Conservation (phyloP, 1,140 invertebrate genomes). For the Macrocentrus cingulum region DNA sequence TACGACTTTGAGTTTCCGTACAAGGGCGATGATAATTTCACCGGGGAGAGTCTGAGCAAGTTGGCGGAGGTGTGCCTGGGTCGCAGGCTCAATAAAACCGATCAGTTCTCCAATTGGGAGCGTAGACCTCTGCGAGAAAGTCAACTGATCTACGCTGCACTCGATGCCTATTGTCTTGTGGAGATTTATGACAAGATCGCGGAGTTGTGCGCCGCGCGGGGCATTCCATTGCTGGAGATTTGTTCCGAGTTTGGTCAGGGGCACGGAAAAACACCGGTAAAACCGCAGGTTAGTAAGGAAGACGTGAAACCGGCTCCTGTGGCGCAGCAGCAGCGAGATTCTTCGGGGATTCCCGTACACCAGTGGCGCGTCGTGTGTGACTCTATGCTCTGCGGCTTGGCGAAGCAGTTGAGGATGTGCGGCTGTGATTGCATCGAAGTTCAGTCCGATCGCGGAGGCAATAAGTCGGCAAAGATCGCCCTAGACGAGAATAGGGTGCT, state of each 20-base stretch:
- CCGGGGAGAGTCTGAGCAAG: constrained; percentile 65
- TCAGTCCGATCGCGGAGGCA: constrained; percentile 56
- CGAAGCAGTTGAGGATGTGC: constrained; percentile 64
- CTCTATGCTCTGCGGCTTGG: constrained; percentile 61
- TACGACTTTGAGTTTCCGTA: constrained; percentile 59
- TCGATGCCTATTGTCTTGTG: constrained; percentile 79
- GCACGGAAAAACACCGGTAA: too few species aligned
- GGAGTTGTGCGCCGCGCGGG: constrained; percentile 53
- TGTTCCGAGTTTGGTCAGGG: constrained; percentile 62
- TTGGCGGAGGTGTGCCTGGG: constrained; percentile 75
- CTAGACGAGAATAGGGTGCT: constrained; percentile 61
- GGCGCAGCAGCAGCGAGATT: too few species aligned
- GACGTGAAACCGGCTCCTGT: too few species aligned
- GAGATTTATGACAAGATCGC: constrained; percentile 69
- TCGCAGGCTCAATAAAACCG: constrained; percentile 72
- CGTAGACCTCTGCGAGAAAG: constrained; percentile 71
- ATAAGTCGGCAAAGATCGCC: constrained; percentile 58
- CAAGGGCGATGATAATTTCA: constrained; percentile 47
- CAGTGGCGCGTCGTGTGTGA: constrained; percentile 60
- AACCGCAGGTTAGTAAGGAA: too few species aligned
- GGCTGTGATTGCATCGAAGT: constrained; percentile 67
- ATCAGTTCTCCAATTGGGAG: constrained; percentile 89
- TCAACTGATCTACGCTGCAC: constrained; percentile 79
- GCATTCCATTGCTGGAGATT: constrained; percentile 65
- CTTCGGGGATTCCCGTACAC: constrained; percentile 30